These are phyloP conservation scores for Lithodes maja DNA, from an alignment of 2,888 invertebrate genomes.

Conservation along the genomic window DNA sequence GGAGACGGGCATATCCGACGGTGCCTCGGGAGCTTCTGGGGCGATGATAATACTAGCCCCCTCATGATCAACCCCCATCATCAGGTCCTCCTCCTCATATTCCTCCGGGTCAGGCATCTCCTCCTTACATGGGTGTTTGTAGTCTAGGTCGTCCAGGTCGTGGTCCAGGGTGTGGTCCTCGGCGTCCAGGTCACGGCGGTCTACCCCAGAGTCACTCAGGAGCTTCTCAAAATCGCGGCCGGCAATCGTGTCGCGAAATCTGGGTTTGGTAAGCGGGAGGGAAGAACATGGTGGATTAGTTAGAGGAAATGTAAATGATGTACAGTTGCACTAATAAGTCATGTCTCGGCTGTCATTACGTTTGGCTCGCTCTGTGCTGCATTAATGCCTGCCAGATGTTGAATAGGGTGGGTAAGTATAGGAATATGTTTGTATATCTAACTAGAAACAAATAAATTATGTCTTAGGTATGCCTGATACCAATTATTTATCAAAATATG, in stretches of 20 bases:
- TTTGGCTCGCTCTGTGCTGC: no score
- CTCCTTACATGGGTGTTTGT: conserved; percentile 18
- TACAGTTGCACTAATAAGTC: no score
- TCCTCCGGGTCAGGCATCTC: neutral
- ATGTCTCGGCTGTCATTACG: no score
- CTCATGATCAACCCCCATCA: conserved; percentile 38
- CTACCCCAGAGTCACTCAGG: conserved; percentile 48
- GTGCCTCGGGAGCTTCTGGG: conserved; percentile 49
- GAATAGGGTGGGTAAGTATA: no score
- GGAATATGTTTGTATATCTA: no score
- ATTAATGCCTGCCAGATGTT: no score
- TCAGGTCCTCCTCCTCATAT: conserved; percentile 3
- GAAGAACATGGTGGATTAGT: no score
- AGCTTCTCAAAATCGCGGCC: conserved; percentile 68
- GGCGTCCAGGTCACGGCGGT: neutral
- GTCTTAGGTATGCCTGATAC: no score
- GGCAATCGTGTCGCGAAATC: conserved; percentile 65
- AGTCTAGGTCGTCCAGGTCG: conserved; percentile 43
- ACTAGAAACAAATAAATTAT: no score
- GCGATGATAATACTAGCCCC: conserved; percentile 62
- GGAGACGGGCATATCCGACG: conserved; percentile 59
- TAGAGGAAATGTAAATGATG: no score
- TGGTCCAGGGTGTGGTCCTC: conserved; percentile 21
- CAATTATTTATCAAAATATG: no score
- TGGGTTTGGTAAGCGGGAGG: no score